Base-by-base conservation (phyloP, 2,113 vertebrate species). In the Urocitellus parryii region DNA sequence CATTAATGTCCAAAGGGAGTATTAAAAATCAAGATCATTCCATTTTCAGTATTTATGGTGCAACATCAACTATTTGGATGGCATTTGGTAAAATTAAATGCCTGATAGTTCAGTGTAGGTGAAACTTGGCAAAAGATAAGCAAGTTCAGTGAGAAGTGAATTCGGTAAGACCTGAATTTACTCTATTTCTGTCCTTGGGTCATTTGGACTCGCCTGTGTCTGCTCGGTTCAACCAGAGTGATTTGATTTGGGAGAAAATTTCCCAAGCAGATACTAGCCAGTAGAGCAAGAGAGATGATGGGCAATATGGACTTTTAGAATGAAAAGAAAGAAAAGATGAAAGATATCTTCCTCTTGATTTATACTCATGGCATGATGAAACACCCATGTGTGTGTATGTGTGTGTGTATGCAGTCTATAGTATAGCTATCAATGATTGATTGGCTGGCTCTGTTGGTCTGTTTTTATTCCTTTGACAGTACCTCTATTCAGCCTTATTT, bases 71-170 rank as follows among this genome's bases (percentile, higher is more conserved):
- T 77, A 0, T 81, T 81, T 91, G 39, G 76, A 91, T 93, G 67
- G 17, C 4, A 61, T 16, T 80, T 72, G 65, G 37, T 92, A 82
- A 95, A 88, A 81, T 77, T 94, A 90, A 84, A 90, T 85, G 67
- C 81, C n/a, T 95, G 90, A 5, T 96, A 76, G 91, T 96, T 94
- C 56, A 85, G 53, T 94, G 45, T 67, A 77, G 72, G 16, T 95
- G 61, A 73, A 24, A 85, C 87, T 16, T 95, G 84, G 34, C 39
- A 37, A 32, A 95, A 73, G 81, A 77, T 39, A 87, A 94, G 4
- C 42, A 81, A 45, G 18, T 42, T 80, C 72, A 95, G 24, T 77
- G 85, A 84, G 72, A 85, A 77, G 37, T 73, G 25, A 72, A 29
- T 86, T 94, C n/a, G 68, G 61, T 63, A 92, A 72, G 92, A 85